A percentile compares a stretch with the other conserved stretches of the same genome.
Conservation (phyloP, 2,113 vertebrate species). For the Delphinus delphis region DNA sequence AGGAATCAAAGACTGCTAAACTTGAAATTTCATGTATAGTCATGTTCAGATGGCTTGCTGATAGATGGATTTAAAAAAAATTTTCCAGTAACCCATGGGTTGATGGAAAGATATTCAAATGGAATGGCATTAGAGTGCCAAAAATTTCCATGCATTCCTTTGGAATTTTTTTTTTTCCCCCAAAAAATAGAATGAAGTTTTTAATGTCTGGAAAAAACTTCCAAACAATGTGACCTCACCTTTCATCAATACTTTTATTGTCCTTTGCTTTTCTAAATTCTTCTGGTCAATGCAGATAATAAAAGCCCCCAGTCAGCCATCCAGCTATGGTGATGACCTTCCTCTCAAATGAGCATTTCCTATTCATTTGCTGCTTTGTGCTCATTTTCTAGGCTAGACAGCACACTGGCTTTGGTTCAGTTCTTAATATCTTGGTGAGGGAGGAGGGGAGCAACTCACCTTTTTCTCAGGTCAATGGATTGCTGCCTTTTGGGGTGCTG, state of each 20-base stretch:
- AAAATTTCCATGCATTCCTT: constrained; percentile 57
- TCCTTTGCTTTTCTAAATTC: constrained; percentile 50
- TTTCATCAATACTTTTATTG: constrained; percentile 45
- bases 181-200: constrained; percentile 50
- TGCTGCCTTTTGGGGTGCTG: constrained; percentile 28
- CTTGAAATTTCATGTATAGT: constrained; percentile 58
- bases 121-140: not conserved
- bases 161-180: not conserved
- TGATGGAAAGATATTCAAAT: constrained; percentile 62
- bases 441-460: constrained; percentile 3
- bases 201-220: not conserved
- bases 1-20: constrained; percentile 59
- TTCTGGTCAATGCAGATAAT: not conserved
- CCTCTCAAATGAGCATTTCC: not conserved
- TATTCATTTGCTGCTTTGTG: constrained; percentile 20
- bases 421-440: not conserved
- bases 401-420: not conserved
- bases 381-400: constrained; percentile 38
- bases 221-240: constrained; percentile 43
- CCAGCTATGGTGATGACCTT: not conserved
- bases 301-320: constrained; percentile 11
- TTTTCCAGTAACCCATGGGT: constrained; percentile 25
- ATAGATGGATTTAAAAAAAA: constrained; percentile 44
- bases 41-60: constrained; percentile 55
- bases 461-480: constrained; percentile 54